Base-by-base conservation (phyloP, 1,140 invertebrate genomes). In the Oncopeltus fasciatus region DNA sequence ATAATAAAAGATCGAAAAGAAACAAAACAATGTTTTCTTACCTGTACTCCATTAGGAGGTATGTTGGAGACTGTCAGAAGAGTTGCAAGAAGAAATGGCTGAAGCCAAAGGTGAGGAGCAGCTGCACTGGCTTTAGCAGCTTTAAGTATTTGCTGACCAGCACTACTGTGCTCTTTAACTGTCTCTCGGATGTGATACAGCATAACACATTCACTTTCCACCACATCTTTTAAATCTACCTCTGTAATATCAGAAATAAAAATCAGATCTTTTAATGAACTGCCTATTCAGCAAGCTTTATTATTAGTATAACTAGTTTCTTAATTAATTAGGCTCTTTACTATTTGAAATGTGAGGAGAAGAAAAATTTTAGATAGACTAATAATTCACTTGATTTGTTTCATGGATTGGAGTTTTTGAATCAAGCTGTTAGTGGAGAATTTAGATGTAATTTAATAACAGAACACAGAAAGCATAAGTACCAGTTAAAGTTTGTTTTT, bases 131-230 rank as follows among this genome's bases (percentile, higher is more conserved):
- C 75, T 72, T 77, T 80, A 11, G 81, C 66, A 58, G 71, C 74
- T 59, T 71, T 72, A n/a, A 81, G 67, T 31, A 79, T 77, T 56
- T 81, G 75, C 65, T 71, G 75, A 14, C 79, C 72, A 60, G 68
- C 74, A 47, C 75, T 72, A 18, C 76, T 72, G 61, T 76, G 75
- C 20, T 76, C 60, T 57, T 74, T 69, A 3, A 76, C 74, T 14
- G 73, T 72, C 63, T 77, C 74, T 65, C 78, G 74, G 29, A 81
- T 77, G 56, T 81, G 75, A 65, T 76, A 81, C 0, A 82, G 68
- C 21, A 82, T 75, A n/a, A 75, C 79, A 59, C 75, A 76, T 71
- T 81, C 79, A 64, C 63, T 65, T 21, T 68, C 65, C 14, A 33
- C 44, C 12, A 68, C 20, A 24, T 66, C 67, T 46, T 60, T 65